Evolutionary conservation across 1,140 invertebrate species (phyloP).

Genomic region (Wasmannia auropunctata): DNA sequence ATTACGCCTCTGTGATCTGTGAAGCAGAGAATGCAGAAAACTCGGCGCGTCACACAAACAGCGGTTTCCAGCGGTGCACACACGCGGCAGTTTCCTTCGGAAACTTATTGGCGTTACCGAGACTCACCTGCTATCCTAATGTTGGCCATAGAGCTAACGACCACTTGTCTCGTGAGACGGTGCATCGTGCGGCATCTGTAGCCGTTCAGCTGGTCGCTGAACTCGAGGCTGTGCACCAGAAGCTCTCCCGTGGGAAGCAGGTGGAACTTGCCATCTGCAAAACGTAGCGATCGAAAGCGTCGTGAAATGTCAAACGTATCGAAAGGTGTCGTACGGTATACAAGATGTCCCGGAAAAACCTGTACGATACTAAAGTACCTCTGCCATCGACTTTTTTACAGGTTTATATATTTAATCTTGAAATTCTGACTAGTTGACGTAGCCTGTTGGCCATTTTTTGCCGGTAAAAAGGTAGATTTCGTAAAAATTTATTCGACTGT

Average conservation of each 20-base stretch:
- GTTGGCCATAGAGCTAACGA: conserved; percentile 90
- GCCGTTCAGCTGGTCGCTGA: conserved; percentile 90
- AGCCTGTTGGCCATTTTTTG: not conserved
- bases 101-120: conserved; percentile 41
- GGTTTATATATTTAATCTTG: not conserved
- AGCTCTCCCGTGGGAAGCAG: conserved; percentile 92
- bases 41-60: conserved; percentile 29
- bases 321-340: not conserved
- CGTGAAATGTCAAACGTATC: conserved; percentile 49
- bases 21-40: conserved; percentile 73
- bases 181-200: conserved; percentile 93
- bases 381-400: not conserved
- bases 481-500: not conserved
- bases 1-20: conserved; percentile 89
- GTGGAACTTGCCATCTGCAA: conserved; percentile 92
- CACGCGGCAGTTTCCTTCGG: conserved; percentile 14
- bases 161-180: conserved; percentile 90
- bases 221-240: conserved; percentile 91
- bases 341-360: not conserved
- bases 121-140: conserved; percentile 90
- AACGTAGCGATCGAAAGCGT: conserved; percentile 51
- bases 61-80: conserved; percentile 4
- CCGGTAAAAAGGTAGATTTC: not conserved
- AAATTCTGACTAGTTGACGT: not conserved
- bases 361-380: conserved; percentile 9